Percentiles rank a stretch among this genome's conserved stretches.
phyloP scores from a whole-genome alignment of 2,797 vertebrate species.

The Spinus pinus region DNA sequence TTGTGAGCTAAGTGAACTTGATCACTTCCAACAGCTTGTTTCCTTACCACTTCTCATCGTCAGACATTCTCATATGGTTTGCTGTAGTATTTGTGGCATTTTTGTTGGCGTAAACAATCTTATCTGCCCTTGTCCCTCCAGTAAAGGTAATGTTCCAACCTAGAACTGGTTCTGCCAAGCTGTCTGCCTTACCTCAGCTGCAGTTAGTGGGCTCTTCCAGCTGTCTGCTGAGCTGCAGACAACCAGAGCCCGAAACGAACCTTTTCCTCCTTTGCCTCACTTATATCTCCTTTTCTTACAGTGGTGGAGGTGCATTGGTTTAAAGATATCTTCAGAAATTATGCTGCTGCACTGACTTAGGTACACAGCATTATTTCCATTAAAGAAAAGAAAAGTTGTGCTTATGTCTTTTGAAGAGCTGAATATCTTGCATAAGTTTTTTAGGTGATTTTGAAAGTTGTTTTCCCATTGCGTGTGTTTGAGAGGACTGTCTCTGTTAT shows the following conservation, averaged over 20 bases:
- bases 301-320: background rate
- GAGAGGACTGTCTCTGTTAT: background rate
- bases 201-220: background rate
- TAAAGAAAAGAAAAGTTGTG: fast-evolving
- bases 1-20: background rate
- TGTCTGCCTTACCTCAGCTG: background rate
- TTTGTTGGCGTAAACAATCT: background rate
- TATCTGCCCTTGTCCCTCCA: background rate
- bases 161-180: background rate
- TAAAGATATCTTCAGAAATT: background rate
- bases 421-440: background rate
- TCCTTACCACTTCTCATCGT: background rate
- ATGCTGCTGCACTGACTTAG: background rate
- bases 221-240: background rate
- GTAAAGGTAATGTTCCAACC: background rate
- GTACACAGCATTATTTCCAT: background rate
- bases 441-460: background rate
- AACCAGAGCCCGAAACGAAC: background rate
- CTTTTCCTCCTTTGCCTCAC: background rate
- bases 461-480: background rate
- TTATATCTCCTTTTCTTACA: background rate
- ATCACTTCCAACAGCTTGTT: background rate
- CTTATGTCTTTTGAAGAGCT: background rate
- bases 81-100: background rate
- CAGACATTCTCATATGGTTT: background rate